These are phyloP conservation scores for Isurus oxyrinchus DNA, from an alignment of 2,113 vertebrate genomes.

Conservation along the genomic window DNA sequence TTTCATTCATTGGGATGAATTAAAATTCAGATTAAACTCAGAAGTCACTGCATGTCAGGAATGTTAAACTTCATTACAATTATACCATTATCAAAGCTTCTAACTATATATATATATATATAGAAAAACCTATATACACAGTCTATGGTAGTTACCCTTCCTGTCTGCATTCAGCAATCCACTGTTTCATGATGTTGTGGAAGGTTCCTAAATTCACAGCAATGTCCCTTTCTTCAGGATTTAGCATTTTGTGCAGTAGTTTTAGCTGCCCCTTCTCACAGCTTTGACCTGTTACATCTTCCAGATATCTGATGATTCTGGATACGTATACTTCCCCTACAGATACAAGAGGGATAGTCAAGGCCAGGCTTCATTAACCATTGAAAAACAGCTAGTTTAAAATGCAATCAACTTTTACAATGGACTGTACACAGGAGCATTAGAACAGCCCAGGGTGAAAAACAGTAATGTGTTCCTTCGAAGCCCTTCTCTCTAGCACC, in stretches of 20 bases:
- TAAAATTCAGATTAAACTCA: neutral
- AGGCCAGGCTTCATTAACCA: neutral
- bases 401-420: neutral
- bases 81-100: neutral
- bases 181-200: slow-evolving; percentile 51
- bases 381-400: neutral
- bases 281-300: slow-evolving; percentile 51
- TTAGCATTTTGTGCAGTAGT: slow-evolving; percentile 49
- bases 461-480: neutral
- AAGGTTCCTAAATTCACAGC: slow-evolving; percentile 53
- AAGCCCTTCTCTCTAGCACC: neutral
- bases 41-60: neutral
- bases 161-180: slow-evolving; percentile 54
- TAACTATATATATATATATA: neutral
- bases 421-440: neutral
- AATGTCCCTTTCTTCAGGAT: slow-evolving; percentile 48
- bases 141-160: slow-evolving; percentile 45
- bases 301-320: slow-evolving; percentile 51
- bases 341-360: neutral
- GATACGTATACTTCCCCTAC: slow-evolving; percentile 52
- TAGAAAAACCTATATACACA: neutral
- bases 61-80: neutral
- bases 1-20: neutral
- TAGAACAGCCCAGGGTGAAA: neutral
- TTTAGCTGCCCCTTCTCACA: slow-evolving; percentile 51